phyloP scores from a whole-genome alignment of 23 tunicate genomes.

The Pegea sp. region DNA sequence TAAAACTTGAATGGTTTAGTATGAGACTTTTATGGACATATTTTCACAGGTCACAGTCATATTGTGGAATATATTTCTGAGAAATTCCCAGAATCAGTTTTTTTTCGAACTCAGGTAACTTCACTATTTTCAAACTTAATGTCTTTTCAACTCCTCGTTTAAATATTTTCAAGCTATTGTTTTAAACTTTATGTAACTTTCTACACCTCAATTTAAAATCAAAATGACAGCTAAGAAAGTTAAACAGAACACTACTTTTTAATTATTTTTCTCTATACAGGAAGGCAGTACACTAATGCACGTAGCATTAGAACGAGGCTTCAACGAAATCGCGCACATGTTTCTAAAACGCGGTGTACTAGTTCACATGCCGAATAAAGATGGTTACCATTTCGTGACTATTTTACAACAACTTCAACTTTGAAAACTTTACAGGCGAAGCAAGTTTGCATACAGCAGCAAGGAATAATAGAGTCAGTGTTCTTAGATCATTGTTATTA shows the following conservation, averaged over 20 bases:
- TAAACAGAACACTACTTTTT: no score
- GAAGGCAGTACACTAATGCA: constrained; percentile 95
- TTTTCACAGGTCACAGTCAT: constrained; percentile 45
- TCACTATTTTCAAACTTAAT: no score
- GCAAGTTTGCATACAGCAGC: constrained; percentile 84
- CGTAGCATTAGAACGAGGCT: constrained; percentile 76
- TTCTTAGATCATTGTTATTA: constrained; percentile 39
- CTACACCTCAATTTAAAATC: no score
- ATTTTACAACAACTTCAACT: background rate
- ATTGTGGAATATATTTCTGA: constrained; percentile 57
- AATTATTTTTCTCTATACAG: no score
- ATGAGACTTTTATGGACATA: background rate
- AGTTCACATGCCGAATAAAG: constrained; percentile 80
- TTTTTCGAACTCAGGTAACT: constrained; percentile 41
- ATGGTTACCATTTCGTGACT: constrained; percentile 18
- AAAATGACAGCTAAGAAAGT: no score
- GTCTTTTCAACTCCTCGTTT: no score
- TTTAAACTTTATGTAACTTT: no score
- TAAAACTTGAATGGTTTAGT: background rate
- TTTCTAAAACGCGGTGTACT: constrained; percentile 68
- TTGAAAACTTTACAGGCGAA: constrained; percentile 22
- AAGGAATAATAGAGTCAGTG: constrained; percentile 49
- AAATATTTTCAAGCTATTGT: no score
- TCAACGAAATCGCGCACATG: constrained; percentile 59
- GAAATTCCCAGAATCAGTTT: constrained; percentile 46